Evolutionary conservation across 2,113 vertebrate genomes (phyloP), one percentile per base, ranked within the genome.

Genomic region (Hemichromis elongatus): DNA sequence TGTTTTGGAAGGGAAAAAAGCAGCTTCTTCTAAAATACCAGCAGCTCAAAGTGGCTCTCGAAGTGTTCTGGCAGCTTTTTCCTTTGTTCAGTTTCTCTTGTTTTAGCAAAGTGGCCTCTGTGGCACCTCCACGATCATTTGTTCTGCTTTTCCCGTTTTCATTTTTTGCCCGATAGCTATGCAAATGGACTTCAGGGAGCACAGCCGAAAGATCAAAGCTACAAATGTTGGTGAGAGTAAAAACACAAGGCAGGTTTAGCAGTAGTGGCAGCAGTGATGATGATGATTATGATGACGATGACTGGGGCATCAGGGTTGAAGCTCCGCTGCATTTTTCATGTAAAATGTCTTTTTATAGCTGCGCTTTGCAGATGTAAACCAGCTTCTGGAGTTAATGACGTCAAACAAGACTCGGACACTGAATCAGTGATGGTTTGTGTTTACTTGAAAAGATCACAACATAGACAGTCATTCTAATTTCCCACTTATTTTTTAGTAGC

Each of bases 251-350:
- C 59, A 14, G 28, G 11, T 53, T 88, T 50, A 40, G 57, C 14
- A 13, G 53, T 45, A 24, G 61, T 24, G 5, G 13, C 24, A 40
- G 50, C 35, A 5, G 21, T 42, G 63, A 42, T 68, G 63, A 59
- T 59, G 56, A 57, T 1, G 53, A 16, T 42, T 56, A 80, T n/a
- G 82, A 88, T 40, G 83, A 26, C 0, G 33, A 55, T 42, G 84
- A 82, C 79, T 68, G 59, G 80, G 78, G 35, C 85, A 86, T 55
- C 53, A 14, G 57, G 70, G 73, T 66, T 87, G 87, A 81, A 90
- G 30, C 50, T 28, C 24, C 26, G 30, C 30, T 92, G 89, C 87
- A 94, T 92, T 90, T 92, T 92, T 92, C 82, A 93, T 92, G 81
- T 13, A 75, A 86, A 85, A 54, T 33, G 2, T 91, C 57, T 91